phyloP scores from a whole-genome alignment of 2,797 vertebrate genomes.

The Saxicola maurus region DNA sequence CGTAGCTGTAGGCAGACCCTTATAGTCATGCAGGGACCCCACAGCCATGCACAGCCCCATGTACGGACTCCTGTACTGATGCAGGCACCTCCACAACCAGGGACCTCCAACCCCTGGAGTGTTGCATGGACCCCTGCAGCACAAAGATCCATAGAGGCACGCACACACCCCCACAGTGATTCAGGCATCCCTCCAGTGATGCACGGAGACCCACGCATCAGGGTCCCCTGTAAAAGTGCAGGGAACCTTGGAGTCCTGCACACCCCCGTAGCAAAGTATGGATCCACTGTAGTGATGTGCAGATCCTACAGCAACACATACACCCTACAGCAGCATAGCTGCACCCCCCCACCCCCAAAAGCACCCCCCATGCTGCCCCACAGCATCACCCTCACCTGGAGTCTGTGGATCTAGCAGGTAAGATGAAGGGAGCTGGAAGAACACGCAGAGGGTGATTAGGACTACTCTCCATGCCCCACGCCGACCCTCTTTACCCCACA shows the following conservation, averaged over 20 bases:
- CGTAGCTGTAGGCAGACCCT: neutral
- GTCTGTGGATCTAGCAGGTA: neutral
- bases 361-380: neutral
- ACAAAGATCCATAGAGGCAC: neutral
- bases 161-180: neutral
- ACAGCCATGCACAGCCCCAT: neutral
- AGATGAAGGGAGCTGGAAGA: neutral
- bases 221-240: neutral
- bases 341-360: rapidly evolving
- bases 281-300: neutral
- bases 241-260: no score
- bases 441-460: neutral
- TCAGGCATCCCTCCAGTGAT: neutral
- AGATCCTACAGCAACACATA: neutral
- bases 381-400: neutral
- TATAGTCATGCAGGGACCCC: neutral
- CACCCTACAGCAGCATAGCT: neutral
- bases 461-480: neutral
- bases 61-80: neutral
- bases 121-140: neutral
- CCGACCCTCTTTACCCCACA: no score
- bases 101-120: no score
- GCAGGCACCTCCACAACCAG: neutral
- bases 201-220: neutral
- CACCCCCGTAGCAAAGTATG: neutral